A percentile compares a stretch with the other conserved stretches of the same genome.
Evolutionary conservation across 23 tunicate genomes (phyloP).

Genomic region (Ascidia mentula): DNA sequence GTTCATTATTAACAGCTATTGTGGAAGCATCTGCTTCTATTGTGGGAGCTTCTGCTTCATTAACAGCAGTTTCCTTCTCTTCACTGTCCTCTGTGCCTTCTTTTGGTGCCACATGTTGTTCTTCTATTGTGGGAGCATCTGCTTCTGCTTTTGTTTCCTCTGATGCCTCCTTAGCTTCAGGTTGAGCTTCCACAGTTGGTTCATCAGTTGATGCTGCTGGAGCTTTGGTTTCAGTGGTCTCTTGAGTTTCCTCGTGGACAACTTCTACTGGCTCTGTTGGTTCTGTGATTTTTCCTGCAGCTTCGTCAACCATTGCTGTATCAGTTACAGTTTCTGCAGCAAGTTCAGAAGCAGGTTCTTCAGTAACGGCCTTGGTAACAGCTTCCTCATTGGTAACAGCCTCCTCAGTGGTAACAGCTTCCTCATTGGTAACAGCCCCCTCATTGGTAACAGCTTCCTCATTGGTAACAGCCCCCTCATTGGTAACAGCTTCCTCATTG

Average conservation of each 20-base stretch:
- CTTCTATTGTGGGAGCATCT: conserved; percentile 1
- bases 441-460: no score
- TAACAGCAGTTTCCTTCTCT: background rate
- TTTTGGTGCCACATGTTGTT: conserved; percentile 3
- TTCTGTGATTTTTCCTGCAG: conserved; percentile 2
- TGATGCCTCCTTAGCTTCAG: background rate
- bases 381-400: conserved; percentile 14
- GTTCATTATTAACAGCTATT: no score
- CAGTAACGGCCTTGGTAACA: background rate
- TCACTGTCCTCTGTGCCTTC: background rate
- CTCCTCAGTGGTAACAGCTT: background rate
- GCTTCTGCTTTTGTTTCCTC: background rate
- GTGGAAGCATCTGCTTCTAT: background rate
- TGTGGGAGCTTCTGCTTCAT: background rate
- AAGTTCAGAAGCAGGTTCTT: conserved; percentile 19
- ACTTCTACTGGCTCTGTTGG: background rate
- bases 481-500: no score
- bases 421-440: no score
- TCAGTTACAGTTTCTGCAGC: conserved; percentile 18
- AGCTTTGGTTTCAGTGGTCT: background rate
- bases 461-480: no score
- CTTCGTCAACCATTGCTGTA: conserved; percentile 9
- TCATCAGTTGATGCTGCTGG: background rate
- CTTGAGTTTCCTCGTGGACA: conserved; percentile 2
- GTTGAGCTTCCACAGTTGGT: background rate